Evolutionary conservation across 2,113 vertebrate genomes (phyloP).

Genomic region (Psilopogon haemacephalus): DNA sequence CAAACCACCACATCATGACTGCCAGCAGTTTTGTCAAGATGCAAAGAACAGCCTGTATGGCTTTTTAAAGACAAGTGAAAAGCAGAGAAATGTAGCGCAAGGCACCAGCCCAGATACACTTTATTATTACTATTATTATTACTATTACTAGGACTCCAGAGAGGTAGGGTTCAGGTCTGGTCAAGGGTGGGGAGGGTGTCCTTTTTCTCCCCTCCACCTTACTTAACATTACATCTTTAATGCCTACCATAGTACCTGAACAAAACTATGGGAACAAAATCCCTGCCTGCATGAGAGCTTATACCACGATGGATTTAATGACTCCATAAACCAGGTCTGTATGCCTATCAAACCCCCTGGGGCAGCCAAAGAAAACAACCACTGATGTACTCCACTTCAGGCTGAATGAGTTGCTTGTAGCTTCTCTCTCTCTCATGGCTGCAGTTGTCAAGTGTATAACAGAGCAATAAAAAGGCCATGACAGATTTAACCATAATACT

Average conservation of each 20-base stretch:
- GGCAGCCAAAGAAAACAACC: not conserved
- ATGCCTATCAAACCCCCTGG: not conserved
- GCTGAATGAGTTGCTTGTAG: conserved; percentile 14
- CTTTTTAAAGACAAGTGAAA: conserved; percentile 71
- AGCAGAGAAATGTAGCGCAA: conserved; percentile 61
- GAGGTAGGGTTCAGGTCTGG: conserved; percentile 22
- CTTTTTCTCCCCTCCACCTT: not conserved
- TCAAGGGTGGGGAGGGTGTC: not conserved
- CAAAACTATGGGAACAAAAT: conserved; percentile 5
- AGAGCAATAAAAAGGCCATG: conserved; percentile 61
- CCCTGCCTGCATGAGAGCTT: not conserved
- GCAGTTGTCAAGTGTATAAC: conserved; percentile 53
- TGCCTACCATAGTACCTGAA: not conserved
- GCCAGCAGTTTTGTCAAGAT: conserved; percentile 66
- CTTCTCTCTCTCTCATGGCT: conserved; percentile 14
- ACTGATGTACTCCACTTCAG: not conserved
- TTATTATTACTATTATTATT: conserved; percentile 72
- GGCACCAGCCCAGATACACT: conserved; percentile 70
- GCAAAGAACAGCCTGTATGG: conserved; percentile 45
- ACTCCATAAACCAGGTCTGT: conserved; percentile 9
- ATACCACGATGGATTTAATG: not conserved
- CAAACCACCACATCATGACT: no score
- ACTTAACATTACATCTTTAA: conserved; percentile 20
- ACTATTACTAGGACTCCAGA: conserved; percentile 62
- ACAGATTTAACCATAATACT: conserved; percentile 61